Evolutionary conservation across 2,113 vertebrate genomes (phyloP), one percentile per base, ranked within the genome.

Genomic region (Grallaria varia): DNA sequence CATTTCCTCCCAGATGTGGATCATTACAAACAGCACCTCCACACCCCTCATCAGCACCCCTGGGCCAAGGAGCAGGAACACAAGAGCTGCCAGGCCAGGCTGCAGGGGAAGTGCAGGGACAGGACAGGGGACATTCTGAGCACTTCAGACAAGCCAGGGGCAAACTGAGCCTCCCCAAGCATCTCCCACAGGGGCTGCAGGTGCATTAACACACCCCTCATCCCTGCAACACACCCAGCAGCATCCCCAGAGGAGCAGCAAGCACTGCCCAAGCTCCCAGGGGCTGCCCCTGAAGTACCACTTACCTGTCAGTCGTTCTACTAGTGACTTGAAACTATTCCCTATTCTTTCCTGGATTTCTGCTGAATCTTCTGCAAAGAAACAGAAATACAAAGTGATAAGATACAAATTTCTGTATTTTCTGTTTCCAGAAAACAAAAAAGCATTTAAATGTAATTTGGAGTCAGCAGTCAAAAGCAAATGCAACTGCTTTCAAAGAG

Each of bases 261-360:
- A 92, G 79, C 72, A 39, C 40, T 31, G 59, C 30, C 63, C 76
- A 3, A 69, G 75, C 47, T 58, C 53, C 33, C 30, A 45, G 31
- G 10, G 35, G 27, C 84, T 85, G 33, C 11, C 77, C 87, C 72
- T 4, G 14, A 81, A 72, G n/a, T 72, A 89, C 60, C 71, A 92
- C 97, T 97, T 98, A 99, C 99, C 99, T 98, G 99, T 99, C 97
- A 99, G 98, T 77, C 99, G 99, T 96, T 98, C 98, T 96, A 98
- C 93, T 98, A 99, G 97, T 72, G 98, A 99, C 96, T 99, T 98
- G 95, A 99, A 99, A 95, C 97, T 93, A 95, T 98, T 99, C 91
- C 98, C 99, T 98, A 99, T 98, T 95, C 99, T 98, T 37, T 98
- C 98, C 87, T 99, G 99, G 97, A 99, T 97, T 96, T 99, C 99